phyloP scores from a whole-genome alignment of 2,888 invertebrate genomes.

The Luperina nickerlii region DNA sequence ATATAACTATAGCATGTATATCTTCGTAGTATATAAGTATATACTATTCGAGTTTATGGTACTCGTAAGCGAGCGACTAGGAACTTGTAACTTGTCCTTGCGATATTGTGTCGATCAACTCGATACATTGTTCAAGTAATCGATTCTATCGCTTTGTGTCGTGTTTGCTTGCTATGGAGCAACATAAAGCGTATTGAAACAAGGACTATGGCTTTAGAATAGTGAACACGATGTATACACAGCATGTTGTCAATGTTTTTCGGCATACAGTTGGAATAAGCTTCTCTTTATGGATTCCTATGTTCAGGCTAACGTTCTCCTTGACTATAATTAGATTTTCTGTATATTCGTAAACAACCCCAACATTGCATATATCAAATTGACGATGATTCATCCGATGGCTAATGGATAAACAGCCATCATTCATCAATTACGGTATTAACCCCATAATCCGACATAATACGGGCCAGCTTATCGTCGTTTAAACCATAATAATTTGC shows the following conservation, averaged over 20 bases:
- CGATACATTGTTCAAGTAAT: conserved; percentile 55
- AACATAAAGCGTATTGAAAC: conserved; percentile 36
- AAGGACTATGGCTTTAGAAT: conserved; percentile 38
- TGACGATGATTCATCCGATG: conserved; percentile 15
- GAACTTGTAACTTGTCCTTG: conserved; percentile 55
- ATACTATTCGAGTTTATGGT: conserved; percentile 38
- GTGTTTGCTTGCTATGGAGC: conserved; percentile 43
- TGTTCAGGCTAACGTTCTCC: background rate
- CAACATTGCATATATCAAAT: background rate
- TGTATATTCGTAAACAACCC: background rate
- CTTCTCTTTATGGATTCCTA: background rate
- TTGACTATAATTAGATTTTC: background rate
- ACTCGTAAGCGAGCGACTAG: conserved; percentile 26
- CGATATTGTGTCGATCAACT: conserved; percentile 53
- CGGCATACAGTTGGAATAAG: background rate
- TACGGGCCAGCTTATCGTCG: conserved; percentile 20
- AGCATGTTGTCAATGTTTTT: background rate
- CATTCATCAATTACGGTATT: conserved; percentile 29
- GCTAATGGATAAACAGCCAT: conserved; percentile 5
- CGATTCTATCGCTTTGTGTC: conserved; percentile 53
- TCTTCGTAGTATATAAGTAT: conserved; percentile 1
- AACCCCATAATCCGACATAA: conserved; percentile 20
- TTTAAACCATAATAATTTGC: conserved; percentile 52
- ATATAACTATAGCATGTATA: conserved; percentile 29
- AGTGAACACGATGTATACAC: background rate